Base-by-base conservation (phyloP, 1,140 invertebrate species). In the Lepidurus couesii region DNA sequence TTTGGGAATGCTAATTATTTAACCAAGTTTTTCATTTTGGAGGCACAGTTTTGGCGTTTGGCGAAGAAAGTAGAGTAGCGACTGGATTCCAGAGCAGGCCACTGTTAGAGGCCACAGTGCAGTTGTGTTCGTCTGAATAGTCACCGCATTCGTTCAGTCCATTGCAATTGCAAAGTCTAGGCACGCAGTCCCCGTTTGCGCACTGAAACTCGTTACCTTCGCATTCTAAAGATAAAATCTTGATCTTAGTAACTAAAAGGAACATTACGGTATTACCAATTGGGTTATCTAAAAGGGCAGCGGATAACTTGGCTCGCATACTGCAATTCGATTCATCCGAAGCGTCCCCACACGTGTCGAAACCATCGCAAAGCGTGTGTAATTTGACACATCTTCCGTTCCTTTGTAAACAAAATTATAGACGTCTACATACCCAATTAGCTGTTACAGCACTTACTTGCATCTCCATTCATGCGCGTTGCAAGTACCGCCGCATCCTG, bases 301-400 rank as follows among this genome's bases (percentile, higher is more conserved):
- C 16, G 16, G 77, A 44, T 80, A 87, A 81, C 79, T 85, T 53
- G 73, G 75, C 21, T 43, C 77, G 26, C 26, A 34, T 16, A 79
- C 21, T 84, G 82, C 91, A 92, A 76, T 88, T 88, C 76, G 81
- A 84, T 84, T 96, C 94, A 83, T 96, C 94, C 43, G 88, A 89
- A 82, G 91, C 90, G 83, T 95, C 93, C 73, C 87, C 86, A 83
- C 95, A 96, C 83, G 95, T 90, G 42, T 91, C 85, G 7, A 90
- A 86, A 9, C 92, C 92, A 84, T 96, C 92, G 83, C 95, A 96
- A 43, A 94, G 84, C 78, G 88, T 88, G 6, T 87, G 84, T 9
- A 90, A 90, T 16, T 86, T 81, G 73, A 91, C 86, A 83, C 90
- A 91, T 75, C 90, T 86, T 44, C 85, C 86, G 81, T 92, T 92